Evolutionary conservation across 2,888 invertebrate genomes (phyloP).

Genomic region (Polyploca ridens): DNA sequence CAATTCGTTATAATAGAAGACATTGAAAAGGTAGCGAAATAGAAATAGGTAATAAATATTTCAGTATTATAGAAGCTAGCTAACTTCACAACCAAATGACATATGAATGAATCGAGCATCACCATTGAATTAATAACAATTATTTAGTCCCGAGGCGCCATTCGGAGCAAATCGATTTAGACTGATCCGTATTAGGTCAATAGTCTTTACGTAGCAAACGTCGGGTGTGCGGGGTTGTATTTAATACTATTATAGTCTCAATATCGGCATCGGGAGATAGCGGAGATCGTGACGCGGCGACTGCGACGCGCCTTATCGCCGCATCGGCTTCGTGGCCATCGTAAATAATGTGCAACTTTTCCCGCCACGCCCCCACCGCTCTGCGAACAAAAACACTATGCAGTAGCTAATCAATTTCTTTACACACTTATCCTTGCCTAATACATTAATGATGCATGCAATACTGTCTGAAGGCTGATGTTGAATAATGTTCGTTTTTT

Average conservation of each 20-base stretch:
- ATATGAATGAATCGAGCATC: background rate
- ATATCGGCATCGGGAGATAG: slow-evolving; percentile 79
- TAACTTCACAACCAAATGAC: background rate
- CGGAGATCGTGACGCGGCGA: slow-evolving; percentile 81
- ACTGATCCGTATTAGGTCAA: slow-evolving; percentile 56
- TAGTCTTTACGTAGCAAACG: slow-evolving; percentile 36
- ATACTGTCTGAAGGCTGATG: slow-evolving; percentile 37
- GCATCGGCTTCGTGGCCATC: slow-evolving; percentile 82
- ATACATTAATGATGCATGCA: slow-evolving; percentile 39
- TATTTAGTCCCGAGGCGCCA: slow-evolving; percentile 22
- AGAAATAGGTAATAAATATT: too few species aligned
- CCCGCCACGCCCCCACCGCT: slow-evolving; percentile 77
- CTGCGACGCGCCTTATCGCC: slow-evolving; percentile 83
- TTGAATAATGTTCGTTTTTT: slow-evolving; percentile 32
- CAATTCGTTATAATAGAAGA: too few species aligned
- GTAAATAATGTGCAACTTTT: slow-evolving; percentile 84
- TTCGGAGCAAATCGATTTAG: slow-evolving; percentile 38
- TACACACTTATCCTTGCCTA: slow-evolving; percentile 17
- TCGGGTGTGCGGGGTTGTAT: slow-evolving; percentile 48
- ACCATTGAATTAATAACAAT: background rate
- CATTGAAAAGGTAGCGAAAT: too few species aligned
- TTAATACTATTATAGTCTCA: slow-evolving; percentile 76
- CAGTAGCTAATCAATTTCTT: slow-evolving; percentile 43
- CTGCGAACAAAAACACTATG: slow-evolving; percentile 58
- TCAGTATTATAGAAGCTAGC: too few species aligned